phyloP scores from a whole-genome alignment of 2,888 invertebrate genomes.

The Blastobasis lacticolella region DNA sequence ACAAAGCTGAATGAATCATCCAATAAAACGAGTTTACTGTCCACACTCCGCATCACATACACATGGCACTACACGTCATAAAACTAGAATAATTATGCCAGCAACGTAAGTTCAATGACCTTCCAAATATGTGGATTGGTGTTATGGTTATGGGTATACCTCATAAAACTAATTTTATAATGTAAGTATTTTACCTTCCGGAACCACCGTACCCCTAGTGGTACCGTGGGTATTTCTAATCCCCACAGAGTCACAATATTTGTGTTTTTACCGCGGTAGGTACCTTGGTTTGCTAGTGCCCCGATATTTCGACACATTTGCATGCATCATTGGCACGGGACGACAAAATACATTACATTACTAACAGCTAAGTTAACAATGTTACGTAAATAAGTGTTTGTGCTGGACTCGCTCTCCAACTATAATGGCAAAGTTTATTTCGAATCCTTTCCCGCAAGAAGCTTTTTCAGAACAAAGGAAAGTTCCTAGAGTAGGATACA shows the following conservation, averaged over 20 bases:
- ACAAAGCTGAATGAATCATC: constrained; percentile 26
- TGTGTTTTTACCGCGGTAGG: too few relatives aligned
- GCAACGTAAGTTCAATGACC: constrained; percentile 29
- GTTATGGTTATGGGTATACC: neutral
- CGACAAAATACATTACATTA: neutral
- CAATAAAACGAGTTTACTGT: constrained; percentile 24
- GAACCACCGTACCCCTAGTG: too few relatives aligned
- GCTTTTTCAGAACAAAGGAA: constrained; percentile 45
- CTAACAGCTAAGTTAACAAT: neutral
- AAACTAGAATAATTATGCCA: constrained; percentile 22
- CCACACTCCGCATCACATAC: constrained; percentile 23
- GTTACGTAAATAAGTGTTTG: too few relatives aligned
- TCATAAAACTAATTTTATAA: too few relatives aligned
- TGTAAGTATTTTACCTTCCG: too few relatives aligned
- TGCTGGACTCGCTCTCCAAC: neutral
- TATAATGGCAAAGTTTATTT: neutral
- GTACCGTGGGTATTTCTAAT: too few relatives aligned
- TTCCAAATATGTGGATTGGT: constrained; percentile 7
- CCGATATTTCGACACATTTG: too few relatives aligned
- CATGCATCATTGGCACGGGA: too few relatives aligned
- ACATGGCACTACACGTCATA: constrained; percentile 4
- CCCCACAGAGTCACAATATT: too few relatives aligned
- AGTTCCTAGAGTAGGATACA: constrained; percentile 34
- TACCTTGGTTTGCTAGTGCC: too few relatives aligned
- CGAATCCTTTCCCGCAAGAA: neutral